Conservation (phyloP, 2,797 vertebrate species). For the Gallirallus australis region DNA sequence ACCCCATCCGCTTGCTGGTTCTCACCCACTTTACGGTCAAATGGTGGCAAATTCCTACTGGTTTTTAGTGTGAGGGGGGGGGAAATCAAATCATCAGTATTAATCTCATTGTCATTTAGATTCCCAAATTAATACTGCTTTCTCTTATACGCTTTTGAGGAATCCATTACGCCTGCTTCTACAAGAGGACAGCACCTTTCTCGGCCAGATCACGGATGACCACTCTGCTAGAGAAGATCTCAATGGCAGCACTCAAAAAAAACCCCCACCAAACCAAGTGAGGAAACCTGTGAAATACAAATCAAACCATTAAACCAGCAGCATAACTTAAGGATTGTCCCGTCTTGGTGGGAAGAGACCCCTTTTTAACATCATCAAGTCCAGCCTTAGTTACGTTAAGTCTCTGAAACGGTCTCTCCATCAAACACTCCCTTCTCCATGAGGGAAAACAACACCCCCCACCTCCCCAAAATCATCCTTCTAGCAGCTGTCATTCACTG, state of each 20-base stretch:
- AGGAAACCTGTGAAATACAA: neutral
- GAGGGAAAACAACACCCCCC: neutral
- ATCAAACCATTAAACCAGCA: neutral
- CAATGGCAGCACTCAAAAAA: neutral
- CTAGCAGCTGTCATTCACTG: neutral
- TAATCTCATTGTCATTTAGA: neutral
- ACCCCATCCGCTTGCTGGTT: neutral
- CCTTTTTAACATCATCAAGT: too few relatives aligned
- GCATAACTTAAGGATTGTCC: too few relatives aligned
- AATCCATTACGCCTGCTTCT: rapidly evolving
- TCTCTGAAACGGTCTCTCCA: rapidly evolving
- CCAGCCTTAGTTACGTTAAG: neutral
- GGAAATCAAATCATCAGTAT: neutral
- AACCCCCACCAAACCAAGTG: too few relatives aligned
- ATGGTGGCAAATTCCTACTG: rapidly evolving
- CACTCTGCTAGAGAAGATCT: rapidly evolving
- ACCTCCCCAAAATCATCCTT: neutral
- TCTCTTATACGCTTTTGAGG: neutral
- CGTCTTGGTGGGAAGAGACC: too few relatives aligned
- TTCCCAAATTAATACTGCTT: neutral
- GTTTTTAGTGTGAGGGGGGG: too few relatives aligned
- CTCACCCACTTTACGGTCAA: neutral
- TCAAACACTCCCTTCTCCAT: neutral
- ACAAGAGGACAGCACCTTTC: too few relatives aligned
- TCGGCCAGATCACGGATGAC: rapidly evolving